Conservation (phyloP, 2,888 invertebrate species). For the Limenitis arthemis region DNA sequence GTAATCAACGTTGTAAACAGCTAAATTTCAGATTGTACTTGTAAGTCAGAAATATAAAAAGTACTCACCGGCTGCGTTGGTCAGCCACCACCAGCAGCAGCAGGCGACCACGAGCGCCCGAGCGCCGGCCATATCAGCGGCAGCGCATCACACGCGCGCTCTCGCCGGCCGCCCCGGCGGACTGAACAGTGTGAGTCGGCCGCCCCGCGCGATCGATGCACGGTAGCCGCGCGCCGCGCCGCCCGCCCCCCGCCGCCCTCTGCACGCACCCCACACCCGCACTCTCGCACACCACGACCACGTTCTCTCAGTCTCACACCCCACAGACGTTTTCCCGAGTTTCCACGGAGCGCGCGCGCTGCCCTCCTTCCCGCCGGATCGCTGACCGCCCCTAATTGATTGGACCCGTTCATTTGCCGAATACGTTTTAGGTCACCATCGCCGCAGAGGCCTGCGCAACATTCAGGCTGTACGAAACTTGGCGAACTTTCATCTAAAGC, state of each 20-base stretch:
- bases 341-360: constrained; percentile 72
- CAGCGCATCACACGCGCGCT: constrained; percentile 70
- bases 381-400: constrained; percentile 72
- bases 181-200: constrained; percentile 42
- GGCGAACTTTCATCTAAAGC: constrained; percentile 5
- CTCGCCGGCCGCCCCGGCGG: constrained; percentile 71
- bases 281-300: constrained; percentile 36
- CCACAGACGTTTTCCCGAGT: constrained; percentile 63
- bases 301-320: constrained; percentile 26
- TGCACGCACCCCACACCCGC: constrained; percentile 33
- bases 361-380: constrained; percentile 68
- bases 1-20: constrained; percentile 41
- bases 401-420: constrained; percentile 63
- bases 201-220: constrained; percentile 47
- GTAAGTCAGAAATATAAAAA: constrained; percentile 5
- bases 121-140: constrained; percentile 71
- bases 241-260: constrained; percentile 40
- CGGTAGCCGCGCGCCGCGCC: constrained; percentile 48
- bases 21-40: constrained; percentile 32
- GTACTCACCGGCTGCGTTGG: constrained; percentile 68
- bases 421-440: constrained; percentile 66
- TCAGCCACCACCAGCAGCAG: constrained; percentile 70
- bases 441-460: constrained; percentile 53
- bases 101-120: constrained; percentile 71
- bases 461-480: constrained; percentile 23